Percentiles rank a stretch among this genome's conserved stretches.
Evolutionary conservation across 2,113 vertebrate genomes (phyloP).

Genomic region (Mastomys natalensis): DNA sequence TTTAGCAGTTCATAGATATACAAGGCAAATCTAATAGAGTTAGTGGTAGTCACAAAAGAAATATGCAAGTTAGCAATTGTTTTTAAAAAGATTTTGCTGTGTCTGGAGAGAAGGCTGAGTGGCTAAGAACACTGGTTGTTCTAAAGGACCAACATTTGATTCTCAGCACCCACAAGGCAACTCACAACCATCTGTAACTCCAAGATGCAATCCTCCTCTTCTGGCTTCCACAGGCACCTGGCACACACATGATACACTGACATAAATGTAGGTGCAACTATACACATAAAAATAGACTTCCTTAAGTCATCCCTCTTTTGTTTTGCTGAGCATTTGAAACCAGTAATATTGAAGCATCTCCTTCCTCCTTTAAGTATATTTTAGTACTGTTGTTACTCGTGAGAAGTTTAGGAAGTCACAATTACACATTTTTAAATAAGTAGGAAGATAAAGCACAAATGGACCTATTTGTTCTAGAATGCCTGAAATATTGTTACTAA

Average conservation of each 20-base stretch:
- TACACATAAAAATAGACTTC: not conserved
- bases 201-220: not conserved
- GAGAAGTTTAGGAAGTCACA: not conserved
- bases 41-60: not conserved
- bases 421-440: not conserved
- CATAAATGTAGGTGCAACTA: not conserved
- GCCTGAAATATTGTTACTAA: not conserved
- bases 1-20: not conserved
- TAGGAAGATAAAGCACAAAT: not conserved
- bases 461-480: not conserved
- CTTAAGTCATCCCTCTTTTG: not conserved
- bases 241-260: not conserved
- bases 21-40: not conserved
- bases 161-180: not conserved
- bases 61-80: not conserved
- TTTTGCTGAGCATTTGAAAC: conserved; percentile 20
- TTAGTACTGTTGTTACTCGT: not conserved
- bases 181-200: not conserved
- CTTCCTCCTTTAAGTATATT: not conserved
- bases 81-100: not conserved
- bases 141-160: not conserved
- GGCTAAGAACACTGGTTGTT: not conserved
- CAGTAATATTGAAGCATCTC: not conserved
- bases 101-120: not conserved
- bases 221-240: not conserved